phyloP scores from a whole-genome alignment of 2,888 invertebrate genomes.

The Stenotaenia linearis region DNA sequence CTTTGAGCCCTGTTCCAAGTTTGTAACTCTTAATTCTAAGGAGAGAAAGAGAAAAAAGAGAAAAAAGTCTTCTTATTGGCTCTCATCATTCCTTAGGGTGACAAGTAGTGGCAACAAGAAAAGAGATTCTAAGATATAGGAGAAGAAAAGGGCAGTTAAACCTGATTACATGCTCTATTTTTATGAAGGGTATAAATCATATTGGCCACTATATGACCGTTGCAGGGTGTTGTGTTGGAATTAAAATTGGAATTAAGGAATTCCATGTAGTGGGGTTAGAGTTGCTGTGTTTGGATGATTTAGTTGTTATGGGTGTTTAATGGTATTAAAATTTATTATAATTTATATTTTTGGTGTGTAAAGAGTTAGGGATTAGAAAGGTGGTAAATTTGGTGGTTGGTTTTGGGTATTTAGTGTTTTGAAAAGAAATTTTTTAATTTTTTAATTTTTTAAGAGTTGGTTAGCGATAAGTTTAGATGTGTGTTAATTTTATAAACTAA shows the following conservation, averaged over 20 bases:
- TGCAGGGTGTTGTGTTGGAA: background rate
- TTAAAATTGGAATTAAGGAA: background rate
- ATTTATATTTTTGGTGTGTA: no score
- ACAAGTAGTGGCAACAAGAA: background rate
- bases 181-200: slow-evolving; percentile 8
- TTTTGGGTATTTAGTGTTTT: no score
- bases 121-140: slow-evolving; percentile 3
- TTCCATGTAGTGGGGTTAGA: background rate
- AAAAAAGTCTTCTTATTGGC: background rate
- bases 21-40: background rate
- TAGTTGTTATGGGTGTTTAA: no score
- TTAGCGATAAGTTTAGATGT: no score
- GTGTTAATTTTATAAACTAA: no score
- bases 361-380: no score
- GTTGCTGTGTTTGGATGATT: no score
- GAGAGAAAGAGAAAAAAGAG: background rate
- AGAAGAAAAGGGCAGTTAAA: slow-evolving; percentile 24
- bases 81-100: slow-evolving; percentile 21
- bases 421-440: no score
- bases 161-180: slow-evolving; percentile 19
- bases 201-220: background rate
- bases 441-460: no score
- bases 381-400: no score
- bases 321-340: no score
- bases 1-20: background rate